Conservation (phyloP, 2,113 vertebrate genomes). For the Penelope pileata region DNA sequence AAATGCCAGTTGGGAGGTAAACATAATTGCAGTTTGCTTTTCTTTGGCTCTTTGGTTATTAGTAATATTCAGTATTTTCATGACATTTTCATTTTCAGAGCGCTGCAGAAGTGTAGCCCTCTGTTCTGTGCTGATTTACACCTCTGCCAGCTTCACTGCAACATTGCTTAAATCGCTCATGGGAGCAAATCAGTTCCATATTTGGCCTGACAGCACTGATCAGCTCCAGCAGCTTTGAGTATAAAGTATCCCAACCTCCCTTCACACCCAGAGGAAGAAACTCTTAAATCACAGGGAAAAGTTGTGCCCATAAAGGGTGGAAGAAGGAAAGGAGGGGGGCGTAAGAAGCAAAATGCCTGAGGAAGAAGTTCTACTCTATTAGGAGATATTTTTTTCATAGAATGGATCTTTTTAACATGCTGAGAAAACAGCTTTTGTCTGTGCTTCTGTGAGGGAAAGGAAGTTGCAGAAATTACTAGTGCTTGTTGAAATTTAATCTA, state of each 20-base stretch:
- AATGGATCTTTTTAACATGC: neutral
- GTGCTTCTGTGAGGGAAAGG: neutral
- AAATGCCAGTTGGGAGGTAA: neutral
- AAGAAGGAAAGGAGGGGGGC: neutral
- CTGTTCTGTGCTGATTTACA: neutral
- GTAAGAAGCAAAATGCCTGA: neutral
- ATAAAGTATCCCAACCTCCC: neutral
- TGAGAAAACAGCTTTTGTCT: neutral
- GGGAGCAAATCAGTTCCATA: neutral
- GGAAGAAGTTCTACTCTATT: neutral
- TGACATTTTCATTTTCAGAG: neutral
- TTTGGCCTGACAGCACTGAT: neutral
- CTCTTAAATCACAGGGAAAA: neutral
- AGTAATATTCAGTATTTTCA: neutral
- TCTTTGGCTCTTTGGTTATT: neutral
- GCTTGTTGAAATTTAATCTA: slow-evolving; percentile 13
- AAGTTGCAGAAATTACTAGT: neutral
- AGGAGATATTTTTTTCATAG: neutral
- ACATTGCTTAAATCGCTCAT: neutral
- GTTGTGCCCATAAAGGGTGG: neutral
- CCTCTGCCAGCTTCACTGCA: neutral
- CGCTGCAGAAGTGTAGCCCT: neutral
- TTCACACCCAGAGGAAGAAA: neutral
- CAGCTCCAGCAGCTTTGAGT: neutral
- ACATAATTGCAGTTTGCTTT: neutral